phyloP scores from a whole-genome alignment of 2,888 invertebrate genomes.

The Trichopria drosophilae region DNA sequence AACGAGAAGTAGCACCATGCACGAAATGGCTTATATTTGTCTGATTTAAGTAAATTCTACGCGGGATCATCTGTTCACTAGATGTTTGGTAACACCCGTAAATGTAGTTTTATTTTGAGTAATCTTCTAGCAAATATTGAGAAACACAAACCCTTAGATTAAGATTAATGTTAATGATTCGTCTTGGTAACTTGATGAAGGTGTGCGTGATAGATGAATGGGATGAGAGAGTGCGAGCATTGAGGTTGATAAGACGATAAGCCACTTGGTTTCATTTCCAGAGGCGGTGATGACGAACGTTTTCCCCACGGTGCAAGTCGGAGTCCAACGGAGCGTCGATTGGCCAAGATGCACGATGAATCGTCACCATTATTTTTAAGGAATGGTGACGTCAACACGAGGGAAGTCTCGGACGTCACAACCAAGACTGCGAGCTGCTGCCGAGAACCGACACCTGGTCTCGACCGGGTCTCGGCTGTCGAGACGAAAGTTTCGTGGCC shows the following conservation, averaged over 20 bases:
- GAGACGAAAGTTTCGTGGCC: conserved; percentile 32
- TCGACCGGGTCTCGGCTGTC: neutral
- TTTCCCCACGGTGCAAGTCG: conserved; percentile 43
- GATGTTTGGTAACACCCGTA: too few relatives aligned
- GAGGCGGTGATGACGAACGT: conserved; percentile 52
- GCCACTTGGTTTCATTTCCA: conserved; percentile 50
- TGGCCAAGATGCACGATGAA: conserved; percentile 47
- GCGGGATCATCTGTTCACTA: too few relatives aligned
- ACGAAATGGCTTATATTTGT: too few relatives aligned
- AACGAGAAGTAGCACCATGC: too few relatives aligned
- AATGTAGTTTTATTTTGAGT: too few relatives aligned
- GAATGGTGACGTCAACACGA: neutral
- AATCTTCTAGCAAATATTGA: too few relatives aligned
- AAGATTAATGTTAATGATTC: too few relatives aligned
- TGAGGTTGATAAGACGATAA: conserved; percentile 45
- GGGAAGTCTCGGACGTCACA: neutral
- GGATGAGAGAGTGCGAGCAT: too few relatives aligned
- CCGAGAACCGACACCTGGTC: conserved; percentile 4
- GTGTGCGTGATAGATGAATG: too few relatives aligned
- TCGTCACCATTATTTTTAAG: conserved; percentile 40
- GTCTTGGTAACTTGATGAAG: too few relatives aligned
- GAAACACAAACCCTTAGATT: too few relatives aligned
- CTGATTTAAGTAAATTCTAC: too few relatives aligned
- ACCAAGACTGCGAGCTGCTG: conserved; percentile 13
- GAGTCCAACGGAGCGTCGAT: conserved; percentile 41